Evolutionary conservation across 2,888 invertebrate species (phyloP).

Genomic region (Harpalus rubripes): DNA sequence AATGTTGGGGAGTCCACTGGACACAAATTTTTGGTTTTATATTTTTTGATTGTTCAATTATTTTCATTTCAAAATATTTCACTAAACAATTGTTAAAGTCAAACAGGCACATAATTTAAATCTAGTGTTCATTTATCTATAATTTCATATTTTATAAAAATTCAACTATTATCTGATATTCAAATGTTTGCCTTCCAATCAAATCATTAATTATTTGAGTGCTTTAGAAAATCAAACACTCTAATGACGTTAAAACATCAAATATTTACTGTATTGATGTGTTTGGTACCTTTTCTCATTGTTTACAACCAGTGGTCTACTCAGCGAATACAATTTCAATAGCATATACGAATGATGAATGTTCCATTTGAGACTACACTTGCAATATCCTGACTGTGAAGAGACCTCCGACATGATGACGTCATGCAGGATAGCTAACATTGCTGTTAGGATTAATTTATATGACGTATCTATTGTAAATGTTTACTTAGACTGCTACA

Average conservation of each 20-base stretch:
- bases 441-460: not conserved
- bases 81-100: too few species aligned
- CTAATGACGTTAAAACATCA: not conserved
- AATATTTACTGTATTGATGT: not conserved
- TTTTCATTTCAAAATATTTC: too few species aligned
- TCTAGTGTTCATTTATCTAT: too few species aligned
- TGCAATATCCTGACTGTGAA: not conserved
- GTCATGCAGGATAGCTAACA: not conserved
- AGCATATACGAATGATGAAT: not conserved
- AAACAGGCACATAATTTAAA: too few species aligned
- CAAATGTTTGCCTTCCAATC: not conserved
- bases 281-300: not conserved
- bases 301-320: not conserved
- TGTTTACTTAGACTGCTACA: not conserved
- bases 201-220: not conserved
- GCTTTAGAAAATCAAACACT: slow-evolving; percentile 5
- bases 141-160: too few species aligned
- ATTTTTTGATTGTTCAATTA: too few species aligned
- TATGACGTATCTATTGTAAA: not conserved
- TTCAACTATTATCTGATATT: too few species aligned
- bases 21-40: too few species aligned
- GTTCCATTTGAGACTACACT: not conserved
- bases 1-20: too few species aligned
- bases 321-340: not conserved
- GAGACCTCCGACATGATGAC: not conserved